Percentiles rank a stretch among this genome's conserved stretches.
These are phyloP conservation scores for Azorinus chamasolen DNA, from an alignment of 2,888 invertebrate species.

Conservation along the genomic window DNA sequence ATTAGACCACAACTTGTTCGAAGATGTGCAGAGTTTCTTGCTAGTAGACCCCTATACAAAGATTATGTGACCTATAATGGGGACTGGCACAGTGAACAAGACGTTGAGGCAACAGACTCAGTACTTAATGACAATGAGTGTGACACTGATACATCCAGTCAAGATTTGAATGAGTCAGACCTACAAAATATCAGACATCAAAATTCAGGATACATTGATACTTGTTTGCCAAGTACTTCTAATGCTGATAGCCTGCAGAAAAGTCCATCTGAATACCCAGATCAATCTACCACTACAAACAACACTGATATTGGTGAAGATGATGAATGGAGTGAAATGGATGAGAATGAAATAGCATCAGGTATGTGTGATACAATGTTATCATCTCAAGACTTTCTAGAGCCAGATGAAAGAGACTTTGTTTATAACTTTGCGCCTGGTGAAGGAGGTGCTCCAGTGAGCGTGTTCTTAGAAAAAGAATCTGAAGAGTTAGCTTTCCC, in stretches of 20 bases:
- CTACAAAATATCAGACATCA: neutral
- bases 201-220: neutral
- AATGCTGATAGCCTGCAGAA: too few relatives aligned
- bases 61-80: slow-evolving; percentile 24
- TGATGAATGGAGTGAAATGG: slow-evolving; percentile 51
- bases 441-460: slow-evolving; percentile 16
- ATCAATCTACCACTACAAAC: too few relatives aligned
- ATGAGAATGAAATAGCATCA: slow-evolving; percentile 41
- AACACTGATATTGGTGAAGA: slow-evolving; percentile 16
- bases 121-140: neutral
- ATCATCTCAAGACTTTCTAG: slow-evolving; percentile 45
- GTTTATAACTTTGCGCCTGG: slow-evolving; percentile 24
- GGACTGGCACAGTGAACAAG: slow-evolving; percentile 18
- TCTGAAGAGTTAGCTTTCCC: slow-evolving; percentile 20
- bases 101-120: neutral
- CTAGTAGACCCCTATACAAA: slow-evolving; percentile 33
- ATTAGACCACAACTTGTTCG: slow-evolving; percentile 58
- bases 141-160: neutral
- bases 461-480: slow-evolving; percentile 9
- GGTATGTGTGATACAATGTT: slow-evolving; percentile 50
- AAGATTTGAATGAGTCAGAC: neutral
- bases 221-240: too few relatives aligned
- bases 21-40: slow-evolving; percentile 33
- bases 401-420: slow-evolving; percentile 20
- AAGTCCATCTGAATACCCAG: too few relatives aligned